Conservation (phyloP, 2,888 invertebrate species). For the Platycheirus rosarum region DNA sequence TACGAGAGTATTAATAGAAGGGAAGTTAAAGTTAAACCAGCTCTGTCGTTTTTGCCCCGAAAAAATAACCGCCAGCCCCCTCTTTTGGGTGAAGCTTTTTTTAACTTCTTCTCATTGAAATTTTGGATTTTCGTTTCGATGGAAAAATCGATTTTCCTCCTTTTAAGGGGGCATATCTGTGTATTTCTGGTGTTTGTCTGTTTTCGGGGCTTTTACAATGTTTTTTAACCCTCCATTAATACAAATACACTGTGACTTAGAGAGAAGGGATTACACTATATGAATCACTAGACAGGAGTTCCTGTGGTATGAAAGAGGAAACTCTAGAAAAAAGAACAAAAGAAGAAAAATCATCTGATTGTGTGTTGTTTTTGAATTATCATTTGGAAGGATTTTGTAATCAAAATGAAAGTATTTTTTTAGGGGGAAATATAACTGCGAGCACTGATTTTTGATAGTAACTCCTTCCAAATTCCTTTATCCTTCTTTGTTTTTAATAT, state of each 20-base stretch:
- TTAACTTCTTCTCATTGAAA: background rate
- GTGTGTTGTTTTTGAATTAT: constrained; percentile 19
- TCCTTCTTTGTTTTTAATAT: background rate
- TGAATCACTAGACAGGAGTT: constrained; percentile 45
- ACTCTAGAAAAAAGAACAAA: constrained; percentile 14
- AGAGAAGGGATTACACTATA: constrained; percentile 32
- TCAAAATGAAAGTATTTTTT: constrained; percentile 6
- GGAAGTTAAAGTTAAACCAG: constrained; percentile 32
- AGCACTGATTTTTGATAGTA: constrained; percentile 23
- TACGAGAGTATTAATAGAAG: constrained; percentile 10
- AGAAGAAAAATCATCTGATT: constrained; percentile 30
- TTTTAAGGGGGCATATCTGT: constrained; percentile 25
- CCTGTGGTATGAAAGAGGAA: constrained; percentile 17
- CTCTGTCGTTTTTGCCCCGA: constrained; percentile 27
- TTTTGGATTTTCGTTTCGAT: constrained; percentile 25
- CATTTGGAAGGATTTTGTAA: constrained; percentile 11
- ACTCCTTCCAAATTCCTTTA: background rate
- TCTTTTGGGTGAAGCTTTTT: constrained; percentile 30
- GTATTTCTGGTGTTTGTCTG: constrained; percentile 38
- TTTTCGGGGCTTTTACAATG: constrained; percentile 32
- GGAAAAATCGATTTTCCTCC: constrained; percentile 66
- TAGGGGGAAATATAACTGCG: background rate
- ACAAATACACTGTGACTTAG: constrained; percentile 25
- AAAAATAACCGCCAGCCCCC: constrained; percentile 8
- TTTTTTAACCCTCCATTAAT: constrained; percentile 44